Conservation (phyloP, 2,797 vertebrate species). For the Malurus leucopterus region DNA sequence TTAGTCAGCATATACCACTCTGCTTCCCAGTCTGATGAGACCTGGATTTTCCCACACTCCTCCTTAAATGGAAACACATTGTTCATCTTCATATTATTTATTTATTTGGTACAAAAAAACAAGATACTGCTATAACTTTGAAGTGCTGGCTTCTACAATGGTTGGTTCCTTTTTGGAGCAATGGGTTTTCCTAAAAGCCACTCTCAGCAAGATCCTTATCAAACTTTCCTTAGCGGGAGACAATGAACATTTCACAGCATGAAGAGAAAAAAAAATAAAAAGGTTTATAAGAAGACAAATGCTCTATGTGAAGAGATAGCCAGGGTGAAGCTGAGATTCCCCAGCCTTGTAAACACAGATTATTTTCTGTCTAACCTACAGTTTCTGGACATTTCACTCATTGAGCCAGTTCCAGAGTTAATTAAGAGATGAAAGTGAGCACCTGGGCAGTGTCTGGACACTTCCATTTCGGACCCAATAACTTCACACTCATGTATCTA, state of each 20-base stretch:
- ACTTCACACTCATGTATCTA: not conserved
- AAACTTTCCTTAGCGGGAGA: not conserved
- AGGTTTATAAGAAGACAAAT: slow-evolving; percentile 39
- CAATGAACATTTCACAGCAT: slow-evolving; percentile 63
- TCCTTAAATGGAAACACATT: slow-evolving; percentile 66
- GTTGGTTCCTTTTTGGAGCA: slow-evolving; percentile 56
- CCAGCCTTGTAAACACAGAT: not conserved
- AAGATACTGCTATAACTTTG: slow-evolving; percentile 65
- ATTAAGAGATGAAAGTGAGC: not conserved
- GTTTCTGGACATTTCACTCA: not conserved
- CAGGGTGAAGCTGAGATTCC: not conserved
- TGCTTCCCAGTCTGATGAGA: slow-evolving; percentile 40
- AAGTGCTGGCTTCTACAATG: slow-evolving; percentile 57
- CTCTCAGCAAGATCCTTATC: slow-evolving; percentile 70
- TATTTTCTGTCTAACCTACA: not conserved
- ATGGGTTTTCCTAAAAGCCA: slow-evolving; percentile 60
- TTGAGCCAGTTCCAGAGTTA: not conserved
- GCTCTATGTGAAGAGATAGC: not conserved
- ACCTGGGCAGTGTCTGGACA: not conserved
- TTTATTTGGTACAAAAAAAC: slow-evolving; percentile 60
- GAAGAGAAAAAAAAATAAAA: slow-evolving; percentile 47
- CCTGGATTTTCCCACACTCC: slow-evolving; percentile 69
- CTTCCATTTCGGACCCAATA: not conserved
- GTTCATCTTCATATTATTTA: slow-evolving; percentile 67
- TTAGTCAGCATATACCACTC: slow-evolving; percentile 31